A percentile compares a stretch with the other conserved stretches of the same genome.
These are phyloP conservation scores for Acrocera orbiculus DNA, from an alignment of 2,888 invertebrate species.

Conservation along the genomic window DNA sequence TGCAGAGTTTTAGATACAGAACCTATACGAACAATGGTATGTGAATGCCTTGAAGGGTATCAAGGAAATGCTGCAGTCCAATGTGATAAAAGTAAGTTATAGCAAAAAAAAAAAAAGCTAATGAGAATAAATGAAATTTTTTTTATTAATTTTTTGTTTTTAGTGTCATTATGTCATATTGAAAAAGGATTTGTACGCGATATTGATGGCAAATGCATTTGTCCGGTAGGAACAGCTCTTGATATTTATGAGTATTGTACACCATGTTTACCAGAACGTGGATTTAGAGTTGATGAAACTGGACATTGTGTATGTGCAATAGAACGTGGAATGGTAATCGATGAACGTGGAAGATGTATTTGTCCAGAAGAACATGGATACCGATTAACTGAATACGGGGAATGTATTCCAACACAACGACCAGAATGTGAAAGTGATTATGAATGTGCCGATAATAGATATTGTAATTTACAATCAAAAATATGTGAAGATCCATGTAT, in stretches of 20 bases:
- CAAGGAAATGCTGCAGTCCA: conserved; percentile 72
- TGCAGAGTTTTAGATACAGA: conserved; percentile 65
- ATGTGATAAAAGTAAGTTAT: conserved; percentile 57
- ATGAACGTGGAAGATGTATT: conserved; percentile 58
- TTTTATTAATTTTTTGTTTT: conserved; percentile 15
- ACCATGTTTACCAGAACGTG: conserved; percentile 51
- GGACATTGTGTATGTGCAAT: conserved; percentile 71
- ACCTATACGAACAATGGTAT: conserved; percentile 75
- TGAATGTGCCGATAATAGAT: conserved; percentile 59
- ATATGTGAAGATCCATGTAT: conserved; percentile 67
- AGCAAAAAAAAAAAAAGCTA: neutral
- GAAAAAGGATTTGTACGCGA: conserved; percentile 49
- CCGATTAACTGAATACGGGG: conserved; percentile 39
- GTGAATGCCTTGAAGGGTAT: conserved; percentile 70
- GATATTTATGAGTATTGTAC: conserved; percentile 62
- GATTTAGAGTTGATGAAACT: conserved; percentile 54
- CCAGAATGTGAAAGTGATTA: conserved; percentile 50
- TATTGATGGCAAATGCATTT: conserved; percentile 49
- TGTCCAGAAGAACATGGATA: conserved; percentile 54
- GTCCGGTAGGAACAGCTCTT: conserved; percentile 58
- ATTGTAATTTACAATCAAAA: conserved; percentile 49
- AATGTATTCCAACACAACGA: conserved; percentile 36
- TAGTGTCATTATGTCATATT: conserved; percentile 42
- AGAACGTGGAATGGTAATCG: conserved; percentile 58
- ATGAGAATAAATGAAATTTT: neutral